A percentile compares a stretch with the other conserved stretches of the same genome.
phyloP scores from a whole-genome alignment of 2,797 vertebrate genomes.

The Periparus ater region DNA sequence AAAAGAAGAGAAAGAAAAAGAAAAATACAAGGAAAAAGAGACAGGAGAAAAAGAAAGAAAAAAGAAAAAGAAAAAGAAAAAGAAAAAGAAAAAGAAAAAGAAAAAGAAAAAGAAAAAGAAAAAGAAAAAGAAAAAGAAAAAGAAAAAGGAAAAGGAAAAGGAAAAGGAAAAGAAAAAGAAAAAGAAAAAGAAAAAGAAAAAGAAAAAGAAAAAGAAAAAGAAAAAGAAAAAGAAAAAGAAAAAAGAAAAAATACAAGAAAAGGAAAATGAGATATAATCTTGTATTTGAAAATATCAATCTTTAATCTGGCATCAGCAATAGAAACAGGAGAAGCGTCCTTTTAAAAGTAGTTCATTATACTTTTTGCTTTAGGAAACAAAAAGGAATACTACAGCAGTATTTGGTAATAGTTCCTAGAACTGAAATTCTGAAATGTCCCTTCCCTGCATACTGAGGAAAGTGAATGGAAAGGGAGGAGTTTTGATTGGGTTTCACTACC shows the following conservation, averaged over 20 bases:
- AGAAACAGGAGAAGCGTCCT: fast-evolving
- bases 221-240: fast-evolving
- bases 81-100: fast-evolving
- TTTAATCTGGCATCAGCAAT: background rate
- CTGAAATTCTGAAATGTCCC: background rate
- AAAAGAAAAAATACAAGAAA: fast-evolving
- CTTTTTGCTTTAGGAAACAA: background rate
- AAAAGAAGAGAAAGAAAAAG: background rate
- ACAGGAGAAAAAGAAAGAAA: no score
- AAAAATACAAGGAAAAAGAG: no score
- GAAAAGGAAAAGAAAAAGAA: fast-evolving
- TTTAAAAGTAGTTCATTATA: background rate
- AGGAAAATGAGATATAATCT: background rate
- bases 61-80: no score
- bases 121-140: no score
- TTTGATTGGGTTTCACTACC: fast-evolving
- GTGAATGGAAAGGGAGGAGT: background rate
- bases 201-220: fast-evolving
- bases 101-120: no score
- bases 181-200: fast-evolving
- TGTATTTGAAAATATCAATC: background rate
- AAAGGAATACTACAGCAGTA: background rate
- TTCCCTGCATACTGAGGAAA: background rate
- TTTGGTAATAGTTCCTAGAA: background rate
- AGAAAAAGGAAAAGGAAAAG: fast-evolving